A percentile compares a stretch with the other conserved stretches of the same genome.
These are phyloP conservation scores for Morpho helenor DNA, from an alignment of 2,888 invertebrate species.

Conservation along the genomic window DNA sequence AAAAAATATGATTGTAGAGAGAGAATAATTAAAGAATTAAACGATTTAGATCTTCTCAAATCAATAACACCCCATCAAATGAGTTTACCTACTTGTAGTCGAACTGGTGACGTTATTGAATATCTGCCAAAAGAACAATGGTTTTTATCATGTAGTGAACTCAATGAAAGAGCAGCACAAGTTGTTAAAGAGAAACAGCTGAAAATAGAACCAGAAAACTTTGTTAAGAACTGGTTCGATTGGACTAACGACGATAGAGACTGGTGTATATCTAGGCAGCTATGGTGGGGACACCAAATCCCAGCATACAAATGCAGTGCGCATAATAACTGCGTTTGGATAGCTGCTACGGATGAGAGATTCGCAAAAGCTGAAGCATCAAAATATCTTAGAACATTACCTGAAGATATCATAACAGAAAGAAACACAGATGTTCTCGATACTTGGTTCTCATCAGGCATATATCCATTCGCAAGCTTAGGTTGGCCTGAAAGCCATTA, in stretches of 20 bases:
- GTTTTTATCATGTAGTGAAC: slow-evolving; percentile 88
- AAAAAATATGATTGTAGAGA: slow-evolving; percentile 88
- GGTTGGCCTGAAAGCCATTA: slow-evolving; percentile 88
- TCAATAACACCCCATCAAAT: slow-evolving; percentile 84
- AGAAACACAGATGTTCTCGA: slow-evolving; percentile 96
- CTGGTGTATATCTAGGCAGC: slow-evolving; percentile 97
- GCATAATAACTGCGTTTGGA: slow-evolving; percentile 79
- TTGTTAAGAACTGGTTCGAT: slow-evolving; percentile 85
- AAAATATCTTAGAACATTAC: slow-evolving; percentile 66
- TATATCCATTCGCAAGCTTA: slow-evolving; percentile 93
- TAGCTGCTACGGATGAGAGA: slow-evolving; percentile 82
- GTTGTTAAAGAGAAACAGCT: slow-evolving; percentile 84
- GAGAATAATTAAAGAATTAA: slow-evolving; percentile 81
- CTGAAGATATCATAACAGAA: slow-evolving; percentile 57
- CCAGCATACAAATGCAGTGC: slow-evolving; percentile 87
- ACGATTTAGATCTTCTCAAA: slow-evolving; percentile 80
- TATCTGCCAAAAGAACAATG: slow-evolving; percentile 94
- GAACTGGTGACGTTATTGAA: slow-evolving; percentile 95
- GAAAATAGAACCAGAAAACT: slow-evolving; percentile 85
- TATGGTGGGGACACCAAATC: slow-evolving; percentile 98
- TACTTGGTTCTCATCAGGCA: slow-evolving; percentile 98
- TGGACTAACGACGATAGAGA: slow-evolving; percentile 89
- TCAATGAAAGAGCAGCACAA: slow-evolving; percentile 85
- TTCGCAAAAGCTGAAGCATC: slow-evolving; percentile 81
- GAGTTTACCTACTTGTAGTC: slow-evolving; percentile 91